A percentile compares a stretch with the other conserved stretches of the same genome.
These are phyloP conservation scores for Pomacea maculata DNA, from an alignment of 1,140 invertebrate species.

Conservation along the genomic window DNA sequence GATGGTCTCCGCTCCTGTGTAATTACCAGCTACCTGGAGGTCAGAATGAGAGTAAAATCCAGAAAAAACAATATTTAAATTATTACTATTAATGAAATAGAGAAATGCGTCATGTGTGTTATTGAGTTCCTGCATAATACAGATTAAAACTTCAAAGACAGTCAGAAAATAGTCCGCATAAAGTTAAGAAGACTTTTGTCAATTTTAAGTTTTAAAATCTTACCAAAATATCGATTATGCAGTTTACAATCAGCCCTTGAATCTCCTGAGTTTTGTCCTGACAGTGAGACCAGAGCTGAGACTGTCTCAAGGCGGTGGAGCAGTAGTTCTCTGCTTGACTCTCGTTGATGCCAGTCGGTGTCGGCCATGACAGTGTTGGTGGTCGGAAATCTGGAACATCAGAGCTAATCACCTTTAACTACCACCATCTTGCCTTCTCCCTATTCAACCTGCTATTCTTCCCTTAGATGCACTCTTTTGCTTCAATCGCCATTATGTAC, in stretches of 20 bases:
- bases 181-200: neutral
- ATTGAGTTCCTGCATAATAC: neutral
- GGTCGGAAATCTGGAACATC: no score
- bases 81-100: neutral
- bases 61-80: neutral
- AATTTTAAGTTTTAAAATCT: neutral
- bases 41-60: neutral
- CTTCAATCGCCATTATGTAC: no score
- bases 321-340: neutral
- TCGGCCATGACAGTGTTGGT: neutral
- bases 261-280: neutral
- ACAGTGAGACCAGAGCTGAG: neutral
- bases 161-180: neutral
- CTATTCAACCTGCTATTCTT: no score
- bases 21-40: neutral
- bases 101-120: neutral
- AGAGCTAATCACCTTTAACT: no score
- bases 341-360: neutral
- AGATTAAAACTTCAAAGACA: neutral
- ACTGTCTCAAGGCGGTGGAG: neutral
- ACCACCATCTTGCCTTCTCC: no score
- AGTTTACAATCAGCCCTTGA: neutral
- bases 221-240: neutral
- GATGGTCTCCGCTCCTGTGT: neutral
- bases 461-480: no score